Evolutionary conservation across 2,888 invertebrate species (phyloP).

Genomic region (Hypercompe scribonia): DNA sequence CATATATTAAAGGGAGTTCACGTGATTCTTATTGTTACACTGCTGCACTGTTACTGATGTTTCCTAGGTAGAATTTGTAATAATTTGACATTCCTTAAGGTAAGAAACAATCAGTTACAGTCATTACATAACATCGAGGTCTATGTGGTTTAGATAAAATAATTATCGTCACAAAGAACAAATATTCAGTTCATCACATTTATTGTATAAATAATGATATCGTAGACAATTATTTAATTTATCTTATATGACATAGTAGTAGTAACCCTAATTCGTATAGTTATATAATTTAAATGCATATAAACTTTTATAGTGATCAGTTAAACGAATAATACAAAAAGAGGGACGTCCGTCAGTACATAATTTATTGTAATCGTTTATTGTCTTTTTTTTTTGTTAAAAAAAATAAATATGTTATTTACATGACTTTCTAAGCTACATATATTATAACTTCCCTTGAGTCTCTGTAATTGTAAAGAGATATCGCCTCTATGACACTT

Average conservation of each 20-base stretch:
- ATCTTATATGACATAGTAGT: neutral
- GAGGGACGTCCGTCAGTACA: neutral
- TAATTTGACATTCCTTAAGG: neutral
- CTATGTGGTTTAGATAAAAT: constrained; percentile 13
- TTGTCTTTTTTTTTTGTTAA: neutral
- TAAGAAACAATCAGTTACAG: neutral
- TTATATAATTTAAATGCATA: neutral
- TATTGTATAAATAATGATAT: constrained; percentile 5
- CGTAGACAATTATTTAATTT: neutral
- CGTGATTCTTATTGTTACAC: neutral
- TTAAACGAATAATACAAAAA: neutral
- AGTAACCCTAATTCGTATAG: neutral
- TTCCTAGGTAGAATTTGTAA: neutral
- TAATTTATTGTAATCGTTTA: neutral
- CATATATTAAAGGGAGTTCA: neutral
- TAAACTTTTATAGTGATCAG: neutral
- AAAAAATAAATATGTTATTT: neutral
- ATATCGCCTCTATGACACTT: too few species aligned
- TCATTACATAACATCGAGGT: constrained; percentile 1
- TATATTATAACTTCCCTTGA: neutral
- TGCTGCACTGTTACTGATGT: neutral
- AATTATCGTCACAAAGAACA: neutral
- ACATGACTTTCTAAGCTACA: neutral
- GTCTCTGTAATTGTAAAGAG: neutral
- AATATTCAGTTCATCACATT: constrained; percentile 8